Conservation (phyloP, 2,888 invertebrate genomes). For the Bibio marci region DNA sequence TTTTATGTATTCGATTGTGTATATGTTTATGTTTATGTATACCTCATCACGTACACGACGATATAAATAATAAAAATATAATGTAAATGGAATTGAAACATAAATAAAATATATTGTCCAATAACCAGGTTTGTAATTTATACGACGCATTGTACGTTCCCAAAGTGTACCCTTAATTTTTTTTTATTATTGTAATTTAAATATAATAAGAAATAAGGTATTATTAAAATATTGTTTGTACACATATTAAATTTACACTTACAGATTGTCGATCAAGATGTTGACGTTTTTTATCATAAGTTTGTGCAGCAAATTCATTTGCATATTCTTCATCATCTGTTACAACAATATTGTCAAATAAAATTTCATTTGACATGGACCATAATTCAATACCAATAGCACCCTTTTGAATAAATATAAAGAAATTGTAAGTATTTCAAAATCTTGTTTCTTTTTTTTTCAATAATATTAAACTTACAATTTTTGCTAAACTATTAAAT, state of each 20-base stretch:
- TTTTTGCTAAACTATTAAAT: conserved; percentile 65
- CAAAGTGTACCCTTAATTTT: conserved; percentile 41
- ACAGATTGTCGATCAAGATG: conserved; percentile 67
- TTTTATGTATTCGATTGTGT: not conserved
- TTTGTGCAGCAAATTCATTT: conserved; percentile 61
- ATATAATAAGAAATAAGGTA: not conserved
- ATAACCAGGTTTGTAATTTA: conserved; percentile 64
- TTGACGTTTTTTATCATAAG: conserved; percentile 68
- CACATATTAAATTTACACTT: conserved; percentile 26
- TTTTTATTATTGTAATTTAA: conserved; percentile 4
- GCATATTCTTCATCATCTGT: conserved; percentile 68
- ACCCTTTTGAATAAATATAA: conserved; percentile 36
- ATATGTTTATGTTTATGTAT: not conserved
- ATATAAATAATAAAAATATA: conserved; percentile 52
- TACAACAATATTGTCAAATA: conserved; percentile 91
- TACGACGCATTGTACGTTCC: conserved; percentile 53
- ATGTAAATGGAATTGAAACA: conserved; percentile 49
- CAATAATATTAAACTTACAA: conserved; percentile 58
- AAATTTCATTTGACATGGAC: conserved; percentile 90
- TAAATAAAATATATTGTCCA: conserved; percentile 68
- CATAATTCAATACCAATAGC: conserved; percentile 94
- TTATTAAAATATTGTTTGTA: not conserved
- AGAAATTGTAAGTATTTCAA: conserved; percentile 7
- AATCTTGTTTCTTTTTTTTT: not conserved
- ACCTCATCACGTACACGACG: conserved; percentile 13